phyloP scores from a whole-genome alignment of 2,888 invertebrate species.

The Dynastes maya region DNA sequence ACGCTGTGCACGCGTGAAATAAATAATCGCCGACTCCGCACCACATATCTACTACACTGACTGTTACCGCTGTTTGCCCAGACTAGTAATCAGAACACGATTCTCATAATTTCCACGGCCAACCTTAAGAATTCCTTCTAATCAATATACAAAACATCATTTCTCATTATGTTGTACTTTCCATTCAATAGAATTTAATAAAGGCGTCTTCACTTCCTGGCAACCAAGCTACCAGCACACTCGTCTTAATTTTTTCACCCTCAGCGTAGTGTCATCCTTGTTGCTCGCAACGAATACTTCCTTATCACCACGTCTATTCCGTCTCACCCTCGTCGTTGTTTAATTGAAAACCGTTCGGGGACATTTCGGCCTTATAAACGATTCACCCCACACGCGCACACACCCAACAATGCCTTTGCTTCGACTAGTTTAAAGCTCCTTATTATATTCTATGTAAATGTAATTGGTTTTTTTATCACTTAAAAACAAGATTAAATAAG shows the following conservation, averaged over 20 bases:
- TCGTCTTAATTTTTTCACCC: neutral
- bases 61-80: no score
- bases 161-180: conserved; percentile 4
- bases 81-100: conserved; percentile 7
- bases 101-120: conserved; percentile 4
- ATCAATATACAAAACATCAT: conserved; percentile 15
- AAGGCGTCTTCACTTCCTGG: neutral
- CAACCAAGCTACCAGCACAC: neutral
- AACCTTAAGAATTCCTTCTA: conserved; percentile 28
- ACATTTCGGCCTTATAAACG: conserved; percentile 24
- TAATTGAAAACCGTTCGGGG: conserved; percentile 48
- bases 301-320: neutral
- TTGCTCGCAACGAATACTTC: neutral
- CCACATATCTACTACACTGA: no score
- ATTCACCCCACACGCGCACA: conserved; percentile 30
- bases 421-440: conserved; percentile 12
- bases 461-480: conserved; percentile 49
- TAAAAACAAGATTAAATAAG: conserved; percentile 50
- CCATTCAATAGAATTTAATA: conserved; percentile 9
- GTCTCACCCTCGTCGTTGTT: conserved; percentile 14
- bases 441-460: conserved; percentile 50
- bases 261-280: neutral
- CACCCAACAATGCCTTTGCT: neutral
- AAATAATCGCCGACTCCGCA: no score
- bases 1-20: no score